Base-by-base conservation (phyloP, 1,140 invertebrate genomes). In the Stegodyphus mimosarum region DNA sequence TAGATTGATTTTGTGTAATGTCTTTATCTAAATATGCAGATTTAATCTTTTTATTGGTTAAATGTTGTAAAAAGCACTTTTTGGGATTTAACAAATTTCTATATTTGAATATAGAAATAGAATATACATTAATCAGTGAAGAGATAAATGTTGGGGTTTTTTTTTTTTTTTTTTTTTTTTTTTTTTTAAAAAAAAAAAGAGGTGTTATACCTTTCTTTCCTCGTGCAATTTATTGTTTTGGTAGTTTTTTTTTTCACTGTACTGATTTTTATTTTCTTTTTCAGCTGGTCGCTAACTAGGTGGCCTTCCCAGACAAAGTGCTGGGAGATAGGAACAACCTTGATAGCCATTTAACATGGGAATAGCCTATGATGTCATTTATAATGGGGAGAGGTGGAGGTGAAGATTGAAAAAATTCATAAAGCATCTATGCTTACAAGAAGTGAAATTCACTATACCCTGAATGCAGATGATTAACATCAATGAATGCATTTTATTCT, bases 271-370 rank as follows among this genome's bases (percentile, higher is more conserved):
- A n/a, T 18, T 50, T 86, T 86, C 50, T 18, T 71, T 76, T 86
- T 18, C 66, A 86, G 83, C 75, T 55, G 83, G 74, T 78, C 83
- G 83, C 69, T 86, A 86, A 86, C 74, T 78, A 70, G 83, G 83
- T 86, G 83, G 67, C 83, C 83, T 86, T 78, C 83, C 83, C 83
- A 86, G 83, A 86, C 75, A 49, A 52, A 67, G 83, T 33, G 83
- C 83, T 86, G 83, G 83, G 83, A 78, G 72, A 10, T 71, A 84
- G 81, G 81, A 84, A 76, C 81, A 75, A 83, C 81, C 81, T 75
- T 84, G 72, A 69, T 75, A 84, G 72, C 81, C 72, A 75, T 63
- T 81, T 51, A n/a, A 17, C 50, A 74, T 76, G 71, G 52, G 33
- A 84, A 83, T 83, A 83, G 63, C 71, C 55, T 66, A 55, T 53